phyloP scores from a whole-genome alignment of 1,140 invertebrate species.

The Lepidurus apus region DNA sequence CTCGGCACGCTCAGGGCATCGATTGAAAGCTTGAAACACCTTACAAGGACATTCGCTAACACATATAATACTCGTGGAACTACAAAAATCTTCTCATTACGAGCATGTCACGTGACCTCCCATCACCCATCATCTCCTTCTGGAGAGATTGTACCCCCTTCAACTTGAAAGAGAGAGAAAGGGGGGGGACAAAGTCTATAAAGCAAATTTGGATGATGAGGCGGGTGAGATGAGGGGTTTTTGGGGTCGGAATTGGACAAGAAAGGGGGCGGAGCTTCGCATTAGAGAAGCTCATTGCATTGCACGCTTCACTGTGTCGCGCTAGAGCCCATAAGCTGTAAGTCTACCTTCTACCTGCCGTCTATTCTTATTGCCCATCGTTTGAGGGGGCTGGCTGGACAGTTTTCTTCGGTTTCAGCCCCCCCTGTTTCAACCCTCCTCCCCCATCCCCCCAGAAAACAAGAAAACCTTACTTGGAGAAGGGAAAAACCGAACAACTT shows the following conservation, averaged over 20 bases:
- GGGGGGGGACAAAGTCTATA: background rate
- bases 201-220: slow-evolving; percentile 6
- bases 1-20: background rate
- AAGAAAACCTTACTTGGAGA: background rate
- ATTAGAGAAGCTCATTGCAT: slow-evolving; percentile 22
- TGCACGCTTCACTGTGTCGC: slow-evolving; percentile 17
- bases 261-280: background rate
- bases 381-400: background rate
- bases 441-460: background rate
- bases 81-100: background rate
- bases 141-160: background rate
- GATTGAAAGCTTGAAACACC: background rate
- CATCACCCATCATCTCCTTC: background rate
- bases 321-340: slow-evolving; percentile 8
- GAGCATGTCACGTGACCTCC: background rate
- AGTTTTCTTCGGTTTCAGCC: background rate
- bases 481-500: background rate
- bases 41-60: background rate
- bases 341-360: slow-evolving; percentile 5
- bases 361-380: background rate
- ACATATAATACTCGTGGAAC: background rate
- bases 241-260: background rate
- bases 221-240: background rate
- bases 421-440: background rate
- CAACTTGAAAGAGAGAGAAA: background rate